Percentiles rank a stretch among this genome's conserved stretches.
phyloP scores from a whole-genome alignment of 1,140 invertebrate species.

The Ips typographus region DNA sequence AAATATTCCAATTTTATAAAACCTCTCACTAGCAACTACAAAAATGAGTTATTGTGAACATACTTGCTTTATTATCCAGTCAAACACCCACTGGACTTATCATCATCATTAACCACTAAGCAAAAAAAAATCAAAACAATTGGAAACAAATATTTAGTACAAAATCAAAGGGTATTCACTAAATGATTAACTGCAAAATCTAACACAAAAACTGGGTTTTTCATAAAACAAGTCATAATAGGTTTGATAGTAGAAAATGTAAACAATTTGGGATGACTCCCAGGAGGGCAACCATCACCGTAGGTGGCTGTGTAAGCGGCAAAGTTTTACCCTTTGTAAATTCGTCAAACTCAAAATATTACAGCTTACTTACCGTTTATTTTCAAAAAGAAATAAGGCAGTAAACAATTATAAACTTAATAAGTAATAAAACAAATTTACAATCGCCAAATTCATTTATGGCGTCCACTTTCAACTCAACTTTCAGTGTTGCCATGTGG shows the following conservation, averaged over 20 bases:
- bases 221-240: not conserved
- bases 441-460: constrained; percentile 15
- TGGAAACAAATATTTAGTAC: not conserved
- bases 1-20: no score
- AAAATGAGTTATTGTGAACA: no score
- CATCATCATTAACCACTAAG: not conserved
- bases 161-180: not conserved
- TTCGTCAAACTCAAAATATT: constrained; percentile 3
- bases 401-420: not conserved
- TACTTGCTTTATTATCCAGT: not conserved
- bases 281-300: not conserved
- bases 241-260: constrained; percentile 1
- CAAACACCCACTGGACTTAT: not conserved
- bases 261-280: constrained; percentile 1
- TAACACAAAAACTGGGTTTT: not conserved
- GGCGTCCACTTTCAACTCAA: constrained; percentile 5
- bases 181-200: not conserved
- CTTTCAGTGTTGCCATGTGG: no score
- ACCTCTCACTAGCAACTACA: no score
- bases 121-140: not conserved
- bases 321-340: no score
- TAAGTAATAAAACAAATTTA: constrained; percentile 1
- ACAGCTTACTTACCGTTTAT: not conserved
- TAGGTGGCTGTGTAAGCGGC: not conserved
- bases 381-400: not conserved